Base-by-base conservation (phyloP, 2,113 vertebrate species). In the Notarius lentiginosus region DNA sequence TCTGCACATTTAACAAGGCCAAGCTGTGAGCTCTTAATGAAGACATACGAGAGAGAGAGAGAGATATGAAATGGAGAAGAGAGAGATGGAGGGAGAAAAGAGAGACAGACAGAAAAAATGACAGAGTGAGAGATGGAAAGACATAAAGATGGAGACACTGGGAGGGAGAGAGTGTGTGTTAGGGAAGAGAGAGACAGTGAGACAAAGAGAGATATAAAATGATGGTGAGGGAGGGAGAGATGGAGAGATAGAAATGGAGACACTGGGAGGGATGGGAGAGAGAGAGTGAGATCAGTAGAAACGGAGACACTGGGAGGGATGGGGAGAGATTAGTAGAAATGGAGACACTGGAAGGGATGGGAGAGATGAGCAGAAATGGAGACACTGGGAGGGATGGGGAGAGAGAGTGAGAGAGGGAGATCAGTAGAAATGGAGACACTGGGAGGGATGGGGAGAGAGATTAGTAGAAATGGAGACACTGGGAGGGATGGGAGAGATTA, bases 1-100 rank as follows among this genome's bases (percentile, higher is more conserved):
- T 86, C 84, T 75, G 41, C 68, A 76, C 76, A 60, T 83, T 85
- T 85, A 89, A 87, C 77, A 68, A 87, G 86, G 77, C 66, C 86
- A 77, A 81, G 73, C 18, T 30, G 70, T 1, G 34, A 22, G 55
- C 55, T 55, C 10, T 55, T 55, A 55, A 55, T 55, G 22, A 9
- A n/a, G 24, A 12, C 1, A 12, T n/a, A 53, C 51, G 7, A 30
- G 51, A 56, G 53, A 27, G 51, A 34, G 55, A 79, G 53, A 34
- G 77, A 60, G 9, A 18, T 3, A 17, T 11, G 60, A 27, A 2
- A 22, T 1, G 10, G 14, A 10, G 20, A 4, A 20, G 15, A 27
- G 17, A 60, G 53, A 27, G 0, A 17, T 4, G n/a, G 77, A 79
- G 55, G 5, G 7, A 34, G 55, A 11, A 1, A 22, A 1, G 22